Evolutionary conservation across 1,140 invertebrate genomes (phyloP).

Genomic region (Heliothis subflexa): DNA sequence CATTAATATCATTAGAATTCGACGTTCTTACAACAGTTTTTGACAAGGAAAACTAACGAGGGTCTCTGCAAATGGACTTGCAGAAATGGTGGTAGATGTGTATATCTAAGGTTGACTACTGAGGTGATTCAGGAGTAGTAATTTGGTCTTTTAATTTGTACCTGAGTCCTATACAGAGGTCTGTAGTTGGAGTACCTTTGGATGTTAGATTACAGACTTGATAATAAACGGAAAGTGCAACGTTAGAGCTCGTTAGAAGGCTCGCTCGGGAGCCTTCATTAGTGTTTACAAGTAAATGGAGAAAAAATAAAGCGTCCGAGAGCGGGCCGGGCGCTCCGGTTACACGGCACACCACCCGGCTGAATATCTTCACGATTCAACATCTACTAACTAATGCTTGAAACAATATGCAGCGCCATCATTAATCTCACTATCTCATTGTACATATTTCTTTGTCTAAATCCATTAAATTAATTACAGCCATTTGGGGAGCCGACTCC

Average conservation of each 20-base stretch:
- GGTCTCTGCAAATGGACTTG: not conserved
- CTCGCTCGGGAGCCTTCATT: slow-evolving; percentile 69
- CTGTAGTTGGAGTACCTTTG: slow-evolving; percentile 31
- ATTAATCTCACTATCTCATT: slow-evolving; percentile 80
- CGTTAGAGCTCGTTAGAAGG: slow-evolving; percentile 70
- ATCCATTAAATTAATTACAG: slow-evolving; percentile 85
- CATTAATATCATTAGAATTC: slow-evolving; percentile 41
- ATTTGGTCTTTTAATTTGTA: slow-evolving; percentile 35
- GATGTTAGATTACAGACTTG: slow-evolving; percentile 61
- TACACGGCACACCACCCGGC: slow-evolving; percentile 28
- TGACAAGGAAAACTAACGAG: not conserved
- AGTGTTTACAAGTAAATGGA: slow-evolving; percentile 67
- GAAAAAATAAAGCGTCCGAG: slow-evolving; percentile 63
- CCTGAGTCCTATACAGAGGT: slow-evolving; percentile 25
- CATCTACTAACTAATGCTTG: slow-evolving; percentile 41
- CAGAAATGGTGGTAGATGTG: not conserved
- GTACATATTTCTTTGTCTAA: slow-evolving; percentile 84
- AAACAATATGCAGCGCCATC: slow-evolving; percentile 70
- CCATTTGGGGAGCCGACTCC: slow-evolving; percentile 76
- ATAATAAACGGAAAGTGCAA: slow-evolving; percentile 69
- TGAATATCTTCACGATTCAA: slow-evolving; percentile 28
- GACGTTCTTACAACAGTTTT: not conserved
- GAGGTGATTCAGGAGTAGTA: not conserved
- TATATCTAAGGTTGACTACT: not conserved
- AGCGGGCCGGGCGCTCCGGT: slow-evolving; percentile 34